A percentile compares a stretch with the other conserved stretches of the same genome.
Evolutionary conservation across 2,113 vertebrate species (phyloP).

Genomic region (Tympanuchus pallidicinctus): DNA sequence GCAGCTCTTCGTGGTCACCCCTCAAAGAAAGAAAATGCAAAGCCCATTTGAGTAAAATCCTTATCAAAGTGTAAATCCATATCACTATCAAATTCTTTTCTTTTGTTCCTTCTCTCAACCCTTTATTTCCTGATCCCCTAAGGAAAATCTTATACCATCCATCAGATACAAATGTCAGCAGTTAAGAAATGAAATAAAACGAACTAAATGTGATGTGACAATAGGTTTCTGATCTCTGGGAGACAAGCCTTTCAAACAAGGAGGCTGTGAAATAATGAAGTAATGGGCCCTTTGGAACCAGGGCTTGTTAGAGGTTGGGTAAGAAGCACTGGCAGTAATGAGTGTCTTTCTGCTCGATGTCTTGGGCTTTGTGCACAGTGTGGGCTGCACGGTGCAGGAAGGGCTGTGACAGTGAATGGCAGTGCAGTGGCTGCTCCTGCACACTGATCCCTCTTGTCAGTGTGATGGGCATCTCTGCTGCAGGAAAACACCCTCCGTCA

Average conservation of each 20-base stretch:
- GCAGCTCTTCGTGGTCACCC: neutral
- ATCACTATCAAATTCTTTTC: neutral
- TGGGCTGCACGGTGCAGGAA: neutral
- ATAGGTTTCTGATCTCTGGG: neutral
- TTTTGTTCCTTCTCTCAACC: neutral
- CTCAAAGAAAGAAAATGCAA: neutral
- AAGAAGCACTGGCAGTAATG: neutral
- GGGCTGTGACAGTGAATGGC: neutral
- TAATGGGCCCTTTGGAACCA: neutral
- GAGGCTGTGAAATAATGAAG: neutral
- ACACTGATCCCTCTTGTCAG: neutral
- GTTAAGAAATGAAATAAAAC: constrained; percentile 18
- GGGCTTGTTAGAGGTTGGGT: neutral
- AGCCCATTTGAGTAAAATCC: neutral
- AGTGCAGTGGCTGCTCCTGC: neutral
- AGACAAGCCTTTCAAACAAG: neutral
- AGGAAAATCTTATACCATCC: neutral
- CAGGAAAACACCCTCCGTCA: constrained; percentile 28
- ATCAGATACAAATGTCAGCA: constrained; percentile 17
- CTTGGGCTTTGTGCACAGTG: neutral
- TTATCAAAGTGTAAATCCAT: neutral
- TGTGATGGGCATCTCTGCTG: neutral
- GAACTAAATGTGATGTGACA: neutral
- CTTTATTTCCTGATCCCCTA: neutral
- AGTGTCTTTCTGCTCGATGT: neutral